Base-by-base conservation (phyloP, 2,797 vertebrate genomes). In the Hypotaenidia philippensis region DNA sequence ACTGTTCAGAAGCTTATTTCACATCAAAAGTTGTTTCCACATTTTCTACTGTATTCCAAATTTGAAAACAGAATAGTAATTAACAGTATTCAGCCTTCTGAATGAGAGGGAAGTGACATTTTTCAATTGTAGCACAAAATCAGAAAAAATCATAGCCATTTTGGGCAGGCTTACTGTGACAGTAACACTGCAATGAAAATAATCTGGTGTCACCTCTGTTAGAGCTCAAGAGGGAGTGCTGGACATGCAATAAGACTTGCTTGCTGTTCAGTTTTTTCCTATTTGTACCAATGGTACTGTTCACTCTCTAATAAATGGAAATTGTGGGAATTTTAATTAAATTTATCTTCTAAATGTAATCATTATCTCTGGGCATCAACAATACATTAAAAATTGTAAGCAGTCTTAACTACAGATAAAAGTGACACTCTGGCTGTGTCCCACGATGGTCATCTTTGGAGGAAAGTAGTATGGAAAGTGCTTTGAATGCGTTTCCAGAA, bases 1-100 rank as follows among this genome's bases (percentile, higher is more conserved):
- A 49, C 27, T 64, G 44, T 60, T 80, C 31, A 61, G 71, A 83
- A 89, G 22, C 29, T 80, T 40, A 34, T 93, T 92, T 86, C 7
- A 5, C 32, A n/a, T 59, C 15, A 23, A 8, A 81, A 81, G 9
- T 18, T 69, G 15, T 55, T 91, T 11, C 18, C 25, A 19, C 9
- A 0, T 52, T 40, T 79, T 78, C 79, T 56, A 9, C 11, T 4
- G 0, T 44, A 19, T 49, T 68, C 27, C 8, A 38, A 0, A 21
- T 80, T 64, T 56, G 65, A n/a, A 82, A 81, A 32, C 14, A 50
- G 40, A 70, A 45, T 64, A 9, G 7, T 52, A 71, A 22, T 34
- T 80, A 29, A 26, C 55, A 49, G 12, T 49, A 15, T 74, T 89
- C 12, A 25, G 1, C 59, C n/a, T 75, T 13, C 1, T 41, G 23